Evolutionary conservation across 2,888 invertebrate genomes (phyloP), one percentile per base, ranked within the genome.

Genomic region (Plebejus anna): DNA sequence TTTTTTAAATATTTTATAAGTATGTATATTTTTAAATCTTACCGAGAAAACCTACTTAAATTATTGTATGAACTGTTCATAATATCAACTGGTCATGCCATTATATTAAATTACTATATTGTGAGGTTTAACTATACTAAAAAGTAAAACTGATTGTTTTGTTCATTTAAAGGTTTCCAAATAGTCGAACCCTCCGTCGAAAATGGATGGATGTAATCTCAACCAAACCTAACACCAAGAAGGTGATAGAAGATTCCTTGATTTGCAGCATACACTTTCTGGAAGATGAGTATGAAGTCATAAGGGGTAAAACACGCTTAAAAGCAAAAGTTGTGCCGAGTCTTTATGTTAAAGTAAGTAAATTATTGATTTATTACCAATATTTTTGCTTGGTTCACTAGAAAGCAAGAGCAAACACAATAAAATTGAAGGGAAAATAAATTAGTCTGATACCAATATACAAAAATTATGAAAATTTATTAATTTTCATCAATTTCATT

Each of bases 241-340:
- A 84, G 75, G 71, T 84, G 16, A 80, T 84, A 0, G 72, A 82
- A 0, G 83, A 85, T 77, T 82, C 89, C 0, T 78, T 83, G 76
- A 82, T 92, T 1, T 93, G 92, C 83, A 86, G 85, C 75, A 79
- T 81, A 0, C 92, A 93, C 82, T 93, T 93, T 81, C 71, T 75
- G 0, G 32, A 75, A 0, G 79, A 81, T 0, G 89, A 92, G 79
- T 90, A 89, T 47, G 86, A 86, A 77, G 77, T 77, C 0, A 82
- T 89, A 0, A 76, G 90, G 0, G 92, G 92, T 0, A 85, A 86
- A 78, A 82, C 83, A 0, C 80, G 90, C n/a, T 82, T 92, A 0
- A 87, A 86, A 76, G 81, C 85, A 0, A 86, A 85, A 22, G 90
- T 89, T 0, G 85, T 92, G 75, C 92, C 92, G 0, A 86, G 84